These are phyloP conservation scores for Coturnix japonica DNA, from an alignment of 2,113 vertebrate species.

Conservation along the genomic window DNA sequence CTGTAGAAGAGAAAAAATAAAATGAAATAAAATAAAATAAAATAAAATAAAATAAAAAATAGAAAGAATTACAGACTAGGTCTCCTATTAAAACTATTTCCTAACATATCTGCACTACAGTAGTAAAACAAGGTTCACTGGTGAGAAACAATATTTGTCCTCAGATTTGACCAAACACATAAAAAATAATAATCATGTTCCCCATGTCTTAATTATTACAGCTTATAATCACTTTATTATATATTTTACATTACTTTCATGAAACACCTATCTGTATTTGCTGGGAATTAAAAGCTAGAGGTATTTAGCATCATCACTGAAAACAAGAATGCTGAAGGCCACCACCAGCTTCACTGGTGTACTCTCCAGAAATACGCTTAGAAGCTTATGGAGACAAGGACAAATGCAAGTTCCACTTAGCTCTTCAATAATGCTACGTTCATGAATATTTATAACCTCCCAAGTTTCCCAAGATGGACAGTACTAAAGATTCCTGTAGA, in stretches of 20 bases:
- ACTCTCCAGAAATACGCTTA: neutral
- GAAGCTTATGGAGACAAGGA: neutral
- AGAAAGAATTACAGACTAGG: neutral
- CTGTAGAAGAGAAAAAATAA: neutral
- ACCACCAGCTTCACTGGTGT: neutral
- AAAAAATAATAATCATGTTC: neutral
- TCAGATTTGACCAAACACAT: neutral
- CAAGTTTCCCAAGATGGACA: neutral
- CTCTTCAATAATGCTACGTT: neutral
- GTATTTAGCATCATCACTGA: neutral
- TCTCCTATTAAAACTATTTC: neutral
- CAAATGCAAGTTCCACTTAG: neutral
- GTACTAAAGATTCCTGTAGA: neutral
- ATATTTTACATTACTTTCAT: neutral
- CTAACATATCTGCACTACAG: neutral
- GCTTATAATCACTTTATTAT: neutral
- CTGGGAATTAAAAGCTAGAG: neutral
- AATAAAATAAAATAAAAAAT: too few relatives aligned
- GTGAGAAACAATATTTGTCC: neutral
- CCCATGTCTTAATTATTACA: neutral
- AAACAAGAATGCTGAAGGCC: neutral
- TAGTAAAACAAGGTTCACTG: accelerated
- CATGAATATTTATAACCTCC: neutral
- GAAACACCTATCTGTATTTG: neutral
- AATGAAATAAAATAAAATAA: neutral